phyloP scores from a whole-genome alignment of 1,140 invertebrate species.

The Microplitis mediator region DNA sequence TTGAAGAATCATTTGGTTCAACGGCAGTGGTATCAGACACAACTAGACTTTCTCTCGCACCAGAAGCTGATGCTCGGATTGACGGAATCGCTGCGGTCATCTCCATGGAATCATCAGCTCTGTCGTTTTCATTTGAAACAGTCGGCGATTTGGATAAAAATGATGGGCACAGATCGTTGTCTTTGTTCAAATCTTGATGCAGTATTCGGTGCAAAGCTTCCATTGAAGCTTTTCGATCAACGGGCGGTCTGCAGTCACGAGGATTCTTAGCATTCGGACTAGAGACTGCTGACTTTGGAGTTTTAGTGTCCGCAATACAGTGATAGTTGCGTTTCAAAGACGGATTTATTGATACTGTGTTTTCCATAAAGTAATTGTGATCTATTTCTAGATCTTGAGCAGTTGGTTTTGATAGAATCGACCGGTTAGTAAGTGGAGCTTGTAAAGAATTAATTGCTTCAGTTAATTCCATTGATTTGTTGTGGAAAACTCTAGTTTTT shows the following conservation, averaged over 20 bases:
- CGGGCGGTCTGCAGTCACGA: neutral
- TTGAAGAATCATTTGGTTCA: neutral
- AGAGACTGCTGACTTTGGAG: neutral
- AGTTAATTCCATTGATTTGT: slow-evolving; percentile 27
- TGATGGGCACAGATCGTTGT: neutral
- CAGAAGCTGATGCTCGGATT: neutral
- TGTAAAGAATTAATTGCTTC: slow-evolving; percentile 7
- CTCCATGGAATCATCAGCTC: slow-evolving; percentile 8
- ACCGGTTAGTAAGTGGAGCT: neutral
- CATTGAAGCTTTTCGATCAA: neutral
- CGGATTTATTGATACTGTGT: neutral
- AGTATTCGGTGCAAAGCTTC: neutral
- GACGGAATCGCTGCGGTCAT: slow-evolving; percentile 1
- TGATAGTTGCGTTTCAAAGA: slow-evolving; percentile 9
- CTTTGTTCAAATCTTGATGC: neutral
- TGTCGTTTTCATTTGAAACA: neutral
- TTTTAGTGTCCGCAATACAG: neutral
- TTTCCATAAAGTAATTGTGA: slow-evolving; percentile 18
- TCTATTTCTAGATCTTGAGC: neutral
- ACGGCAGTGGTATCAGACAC: neutral
- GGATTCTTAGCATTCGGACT: neutral
- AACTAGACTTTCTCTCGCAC: neutral
- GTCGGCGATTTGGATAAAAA: neutral
- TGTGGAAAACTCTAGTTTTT: slow-evolving; percentile 1
- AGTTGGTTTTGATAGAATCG: neutral